A percentile compares a stretch with the other conserved stretches of the same genome.
Conservation (phyloP, 2,888 invertebrate species). For the Aphidoletes aphidimyza region DNA sequence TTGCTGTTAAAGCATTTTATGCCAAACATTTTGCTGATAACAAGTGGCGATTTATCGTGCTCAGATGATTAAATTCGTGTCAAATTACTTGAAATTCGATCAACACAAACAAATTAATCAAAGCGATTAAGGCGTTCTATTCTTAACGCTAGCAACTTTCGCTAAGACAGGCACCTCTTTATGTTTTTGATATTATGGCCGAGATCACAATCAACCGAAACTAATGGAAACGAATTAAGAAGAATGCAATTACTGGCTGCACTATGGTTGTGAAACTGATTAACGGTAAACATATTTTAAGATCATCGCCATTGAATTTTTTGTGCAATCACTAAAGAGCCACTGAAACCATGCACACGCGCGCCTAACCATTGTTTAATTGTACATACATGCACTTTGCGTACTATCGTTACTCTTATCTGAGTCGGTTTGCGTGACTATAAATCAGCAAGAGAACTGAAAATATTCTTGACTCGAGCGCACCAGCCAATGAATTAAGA, state of each 20-base stretch:
- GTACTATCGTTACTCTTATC: not conserved
- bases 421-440: not conserved
- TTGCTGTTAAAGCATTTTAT: not conserved
- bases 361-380: constrained; percentile 31
- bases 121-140: not conserved
- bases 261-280: not conserved
- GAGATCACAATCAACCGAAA: not conserved
- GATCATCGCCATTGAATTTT: constrained; percentile 31
- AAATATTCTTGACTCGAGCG: not conserved
- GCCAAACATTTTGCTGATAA: not conserved
- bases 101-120: constrained; percentile 32
- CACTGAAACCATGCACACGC: constrained; percentile 7
- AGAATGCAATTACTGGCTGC: constrained; percentile 9
- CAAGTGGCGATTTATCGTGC: constrained; percentile 33
- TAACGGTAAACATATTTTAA: not conserved
- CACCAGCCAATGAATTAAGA: not conserved
- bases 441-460: not conserved
- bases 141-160: not conserved
- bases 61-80: not conserved
- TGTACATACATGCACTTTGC: not conserved
- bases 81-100: not conserved
- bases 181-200: not conserved
- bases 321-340: no score
- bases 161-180: not conserved
- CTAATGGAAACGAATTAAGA: not conserved